A percentile compares a stretch with the other conserved stretches of the same genome.
Conservation (phyloP, 2,113 vertebrate species). For the Naja naja region DNA sequence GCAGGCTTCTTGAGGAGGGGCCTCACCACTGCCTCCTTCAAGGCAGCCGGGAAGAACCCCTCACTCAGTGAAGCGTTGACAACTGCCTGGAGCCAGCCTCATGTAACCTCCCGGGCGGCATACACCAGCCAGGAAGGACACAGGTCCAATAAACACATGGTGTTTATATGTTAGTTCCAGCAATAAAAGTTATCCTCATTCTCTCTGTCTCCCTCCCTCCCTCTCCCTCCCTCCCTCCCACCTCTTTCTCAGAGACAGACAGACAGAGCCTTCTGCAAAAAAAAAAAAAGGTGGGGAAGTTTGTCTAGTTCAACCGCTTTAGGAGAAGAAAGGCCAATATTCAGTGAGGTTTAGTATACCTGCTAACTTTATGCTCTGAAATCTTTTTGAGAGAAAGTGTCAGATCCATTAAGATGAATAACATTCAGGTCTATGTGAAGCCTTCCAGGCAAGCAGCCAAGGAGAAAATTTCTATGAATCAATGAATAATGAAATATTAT, state of each 20-base stretch:
- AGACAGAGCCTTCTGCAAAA: background rate
- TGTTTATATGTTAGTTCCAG: background rate
- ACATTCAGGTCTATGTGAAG: background rate
- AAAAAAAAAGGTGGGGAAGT: no score
- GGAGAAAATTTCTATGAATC: slow-evolving; percentile 18
- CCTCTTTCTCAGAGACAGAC: background rate
- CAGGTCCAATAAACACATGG: no score
- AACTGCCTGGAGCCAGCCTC: no score
- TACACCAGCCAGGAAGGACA: no score
- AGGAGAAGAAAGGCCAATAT: background rate
- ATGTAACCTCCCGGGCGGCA: no score
- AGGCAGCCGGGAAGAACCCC: no score
- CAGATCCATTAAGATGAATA: slow-evolving; percentile 11
- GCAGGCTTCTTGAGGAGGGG: no score
- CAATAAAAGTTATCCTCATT: background rate
- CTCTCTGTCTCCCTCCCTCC: no score
- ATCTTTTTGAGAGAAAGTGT: background rate
- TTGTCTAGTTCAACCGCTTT: background rate
- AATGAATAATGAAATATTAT: slow-evolving; percentile 1
- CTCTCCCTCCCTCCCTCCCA: no score
- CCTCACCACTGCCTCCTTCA: no score
- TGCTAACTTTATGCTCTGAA: background rate
- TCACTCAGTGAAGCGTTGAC: no score
- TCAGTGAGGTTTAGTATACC: background rate
- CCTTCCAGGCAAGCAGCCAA: slow-evolving; percentile 17